phyloP scores from a whole-genome alignment of 2,888 invertebrate species.

The Tethea ocularis region DNA sequence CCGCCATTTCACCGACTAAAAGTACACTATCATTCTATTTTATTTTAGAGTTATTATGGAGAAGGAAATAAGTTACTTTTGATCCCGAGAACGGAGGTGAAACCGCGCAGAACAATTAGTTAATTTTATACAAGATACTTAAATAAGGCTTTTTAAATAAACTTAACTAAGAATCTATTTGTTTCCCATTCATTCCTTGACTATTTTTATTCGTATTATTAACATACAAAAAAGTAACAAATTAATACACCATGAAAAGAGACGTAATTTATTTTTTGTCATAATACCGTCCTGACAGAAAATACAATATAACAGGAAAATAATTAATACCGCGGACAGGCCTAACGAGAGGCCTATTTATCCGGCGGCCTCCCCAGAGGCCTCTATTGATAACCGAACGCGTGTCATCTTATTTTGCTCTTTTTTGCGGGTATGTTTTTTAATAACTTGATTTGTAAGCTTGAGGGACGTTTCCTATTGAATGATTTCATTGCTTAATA shows the following conservation, averaged over 20 bases:
- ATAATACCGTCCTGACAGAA: neutral
- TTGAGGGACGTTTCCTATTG: neutral
- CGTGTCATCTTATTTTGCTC: conserved; percentile 4
- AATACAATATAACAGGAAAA: conserved; percentile 2
- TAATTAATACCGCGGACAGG: conserved; percentile 2
- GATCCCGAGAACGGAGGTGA: too few species aligned
- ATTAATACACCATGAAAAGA: neutral
- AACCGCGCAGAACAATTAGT: too few species aligned
- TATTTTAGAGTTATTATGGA: too few species aligned
- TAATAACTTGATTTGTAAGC: neutral
- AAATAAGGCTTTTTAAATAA: too few species aligned
- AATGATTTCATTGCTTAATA: neutral
- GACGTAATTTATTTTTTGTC: neutral
- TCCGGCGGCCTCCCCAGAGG: neutral
- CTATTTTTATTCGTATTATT: neutral
- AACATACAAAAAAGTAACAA: neutral
- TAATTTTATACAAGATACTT: too few species aligned
- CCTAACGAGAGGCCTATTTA: neutral
- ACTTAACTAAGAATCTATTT: neutral
- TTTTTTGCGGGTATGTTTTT: neutral
- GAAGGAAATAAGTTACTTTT: too few species aligned
- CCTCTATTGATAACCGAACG: neutral
- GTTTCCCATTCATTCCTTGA: neutral
- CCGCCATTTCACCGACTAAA: too few species aligned
- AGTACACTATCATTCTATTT: too few species aligned